Conservation (phyloP, 2,797 vertebrate species). For the Coluber constrictor region DNA sequence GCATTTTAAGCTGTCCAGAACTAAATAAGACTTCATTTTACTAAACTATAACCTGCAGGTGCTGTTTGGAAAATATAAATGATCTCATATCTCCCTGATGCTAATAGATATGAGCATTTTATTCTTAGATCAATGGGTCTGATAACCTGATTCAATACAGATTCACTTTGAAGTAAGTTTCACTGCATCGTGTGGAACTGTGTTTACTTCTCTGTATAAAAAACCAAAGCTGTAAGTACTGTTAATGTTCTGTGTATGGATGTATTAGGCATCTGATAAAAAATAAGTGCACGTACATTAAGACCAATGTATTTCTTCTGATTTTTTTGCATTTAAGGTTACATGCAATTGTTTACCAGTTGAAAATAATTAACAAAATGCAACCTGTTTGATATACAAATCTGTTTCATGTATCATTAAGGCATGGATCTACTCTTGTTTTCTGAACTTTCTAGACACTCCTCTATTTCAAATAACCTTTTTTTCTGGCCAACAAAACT, state of each 20-base stretch:
- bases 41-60: background rate
- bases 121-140: background rate
- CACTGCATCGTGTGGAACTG: background rate
- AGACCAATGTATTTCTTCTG: background rate
- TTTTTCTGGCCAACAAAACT: constrained; percentile 65
- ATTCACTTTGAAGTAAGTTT: background rate
- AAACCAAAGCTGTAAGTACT: background rate
- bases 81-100: background rate
- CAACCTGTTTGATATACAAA: constrained; percentile 9
- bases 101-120: constrained; percentile 5
- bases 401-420: background rate
- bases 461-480: constrained; percentile 58
- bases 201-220: background rate
- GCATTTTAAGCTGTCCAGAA: background rate
- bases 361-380: background rate
- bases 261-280: background rate
- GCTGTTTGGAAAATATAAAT: background rate
- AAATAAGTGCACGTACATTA: background rate
- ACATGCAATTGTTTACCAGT: constrained; percentile 2
- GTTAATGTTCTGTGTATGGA: background rate
- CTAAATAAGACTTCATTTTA: background rate
- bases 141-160: background rate
- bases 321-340: constrained; percentile 4
- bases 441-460: constrained; percentile 45
- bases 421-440: constrained; percentile 7